phyloP scores from a whole-genome alignment of 2,113 vertebrate genomes.

The Semnornis frantzii region DNA sequence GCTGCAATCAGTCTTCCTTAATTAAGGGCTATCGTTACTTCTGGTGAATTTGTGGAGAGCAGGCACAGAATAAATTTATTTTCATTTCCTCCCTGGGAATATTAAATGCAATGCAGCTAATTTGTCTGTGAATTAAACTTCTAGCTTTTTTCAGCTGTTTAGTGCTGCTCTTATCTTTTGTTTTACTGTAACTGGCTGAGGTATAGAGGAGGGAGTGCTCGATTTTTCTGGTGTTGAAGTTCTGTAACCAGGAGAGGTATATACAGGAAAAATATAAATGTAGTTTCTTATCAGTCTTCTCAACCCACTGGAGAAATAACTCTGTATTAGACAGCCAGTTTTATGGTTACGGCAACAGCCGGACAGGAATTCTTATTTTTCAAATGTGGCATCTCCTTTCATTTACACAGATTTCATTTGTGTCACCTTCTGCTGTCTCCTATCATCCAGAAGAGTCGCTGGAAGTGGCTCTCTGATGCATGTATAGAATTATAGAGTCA shows the following conservation, averaged over 20 bases:
- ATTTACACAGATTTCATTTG: not conserved
- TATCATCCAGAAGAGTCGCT: not conserved
- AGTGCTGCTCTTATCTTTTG: slow-evolving; percentile 8
- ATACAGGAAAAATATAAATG: not conserved
- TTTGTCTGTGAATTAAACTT: slow-evolving; percentile 41
- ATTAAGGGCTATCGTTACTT: slow-evolving; percentile 52
- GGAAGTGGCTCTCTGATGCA: not conserved
- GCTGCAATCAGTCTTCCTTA: slow-evolving; percentile 42
- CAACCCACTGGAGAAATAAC: not conserved
- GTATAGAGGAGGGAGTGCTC: not conserved
- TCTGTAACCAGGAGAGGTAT: not conserved
- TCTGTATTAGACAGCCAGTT: not conserved
- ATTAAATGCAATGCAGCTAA: slow-evolving; percentile 46
- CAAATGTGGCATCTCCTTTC: not conserved
- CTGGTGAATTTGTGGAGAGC: slow-evolving; percentile 40
- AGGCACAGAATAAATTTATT: slow-evolving; percentile 38
- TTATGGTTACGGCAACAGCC: not conserved
- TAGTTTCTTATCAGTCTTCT: not conserved
- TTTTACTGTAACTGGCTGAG: not conserved
- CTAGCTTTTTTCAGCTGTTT: slow-evolving; percentile 10
- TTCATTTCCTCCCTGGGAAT: slow-evolving; percentile 62
- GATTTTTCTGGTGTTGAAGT: not conserved
- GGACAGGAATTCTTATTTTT: not conserved
- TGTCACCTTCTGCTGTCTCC: not conserved
- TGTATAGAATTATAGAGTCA: not conserved